phyloP scores from a whole-genome alignment of 2,113 vertebrate genomes.

The Elachura formosa region DNA sequence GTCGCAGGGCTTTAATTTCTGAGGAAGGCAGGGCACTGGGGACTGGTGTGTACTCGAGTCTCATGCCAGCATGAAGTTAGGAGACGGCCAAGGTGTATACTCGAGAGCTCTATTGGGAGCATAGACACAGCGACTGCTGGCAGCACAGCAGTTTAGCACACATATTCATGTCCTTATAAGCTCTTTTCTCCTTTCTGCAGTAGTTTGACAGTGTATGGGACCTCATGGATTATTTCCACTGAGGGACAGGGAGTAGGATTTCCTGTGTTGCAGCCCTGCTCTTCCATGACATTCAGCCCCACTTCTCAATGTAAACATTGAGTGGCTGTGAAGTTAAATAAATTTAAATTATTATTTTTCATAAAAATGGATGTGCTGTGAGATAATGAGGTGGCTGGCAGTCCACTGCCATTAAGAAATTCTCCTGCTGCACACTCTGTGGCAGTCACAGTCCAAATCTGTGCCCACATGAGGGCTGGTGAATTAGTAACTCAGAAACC shows the following conservation, averaged over 20 bases:
- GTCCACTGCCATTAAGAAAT: not conserved
- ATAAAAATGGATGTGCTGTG: not conserved
- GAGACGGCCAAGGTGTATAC: constrained; percentile 9
- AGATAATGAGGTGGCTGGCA: not conserved
- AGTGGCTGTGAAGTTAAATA: not conserved
- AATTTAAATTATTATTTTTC: not conserved
- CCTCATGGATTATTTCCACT: not conserved
- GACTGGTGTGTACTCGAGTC: not conserved
- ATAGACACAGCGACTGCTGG: not conserved
- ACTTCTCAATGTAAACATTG: not conserved
- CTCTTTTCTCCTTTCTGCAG: not conserved
- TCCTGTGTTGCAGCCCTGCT: not conserved
- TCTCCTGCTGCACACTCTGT: not conserved
- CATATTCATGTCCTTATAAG: constrained; percentile 12
- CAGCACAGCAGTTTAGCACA: constrained; percentile 19
- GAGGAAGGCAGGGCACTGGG: constrained; percentile 3
- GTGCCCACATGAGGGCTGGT: not conserved
- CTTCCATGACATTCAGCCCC: not conserved
- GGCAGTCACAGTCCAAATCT: accelerated
- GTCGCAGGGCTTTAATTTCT: not conserved
- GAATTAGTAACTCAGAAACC: not conserved
- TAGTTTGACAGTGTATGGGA: not conserved
- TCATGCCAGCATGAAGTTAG: not conserved
- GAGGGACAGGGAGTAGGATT: not conserved
- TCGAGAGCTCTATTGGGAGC: not conserved